Evolutionary conservation across 2,113 vertebrate species (phyloP).

Genomic region (Leucopsar rothschildi): DNA sequence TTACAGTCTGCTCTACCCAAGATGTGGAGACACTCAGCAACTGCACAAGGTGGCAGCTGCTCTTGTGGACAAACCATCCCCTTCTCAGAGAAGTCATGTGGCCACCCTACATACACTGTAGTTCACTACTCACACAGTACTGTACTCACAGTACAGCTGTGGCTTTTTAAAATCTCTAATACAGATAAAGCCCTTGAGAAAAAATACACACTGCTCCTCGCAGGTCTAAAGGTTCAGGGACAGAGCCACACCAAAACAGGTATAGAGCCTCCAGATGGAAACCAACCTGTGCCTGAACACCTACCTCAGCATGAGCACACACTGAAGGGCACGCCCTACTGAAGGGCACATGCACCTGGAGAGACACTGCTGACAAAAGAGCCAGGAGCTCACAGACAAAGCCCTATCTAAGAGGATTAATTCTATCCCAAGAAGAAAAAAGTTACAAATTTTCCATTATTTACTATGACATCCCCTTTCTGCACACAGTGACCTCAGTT

Average conservation of each 20-base stretch:
- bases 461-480: neutral
- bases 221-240: neutral
- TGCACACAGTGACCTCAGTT: neutral
- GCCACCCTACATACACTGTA: fast-evolving
- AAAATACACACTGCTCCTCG: neutral
- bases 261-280: neutral
- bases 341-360: neutral
- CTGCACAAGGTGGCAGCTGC: neutral
- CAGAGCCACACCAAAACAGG: neutral
- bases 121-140: fast-evolving
- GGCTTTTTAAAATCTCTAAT: neutral
- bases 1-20: neutral
- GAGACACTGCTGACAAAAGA: neutral
- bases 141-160: neutral
- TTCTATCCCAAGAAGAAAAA: neutral
- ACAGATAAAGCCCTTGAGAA: neutral
- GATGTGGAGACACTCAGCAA: neutral
- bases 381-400: neutral
- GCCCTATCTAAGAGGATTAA: neutral
- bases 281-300: neutral
- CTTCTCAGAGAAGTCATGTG: neutral
- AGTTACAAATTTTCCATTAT: neutral
- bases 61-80: neutral
- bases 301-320: neutral
- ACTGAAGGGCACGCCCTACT: neutral